Evolutionary conservation across 2,113 vertebrate species (phyloP).

Genomic region (Herpetotheres cachinnans): DNA sequence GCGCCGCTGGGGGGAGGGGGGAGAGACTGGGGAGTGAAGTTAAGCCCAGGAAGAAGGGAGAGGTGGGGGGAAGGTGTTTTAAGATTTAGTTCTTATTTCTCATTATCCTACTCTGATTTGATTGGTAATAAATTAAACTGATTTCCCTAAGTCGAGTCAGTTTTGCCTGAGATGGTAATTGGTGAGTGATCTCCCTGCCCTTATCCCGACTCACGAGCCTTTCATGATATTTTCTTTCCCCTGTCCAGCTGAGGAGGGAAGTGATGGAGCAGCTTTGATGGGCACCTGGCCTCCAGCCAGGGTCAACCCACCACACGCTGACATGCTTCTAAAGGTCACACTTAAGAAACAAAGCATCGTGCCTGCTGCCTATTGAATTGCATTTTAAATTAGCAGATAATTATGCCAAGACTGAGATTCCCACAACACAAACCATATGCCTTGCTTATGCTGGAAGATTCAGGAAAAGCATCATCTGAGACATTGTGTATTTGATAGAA

Average conservation of each 20-base stretch:
- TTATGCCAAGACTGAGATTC: background rate
- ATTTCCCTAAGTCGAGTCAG: background rate
- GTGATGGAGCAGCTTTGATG: background rate
- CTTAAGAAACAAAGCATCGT: background rate
- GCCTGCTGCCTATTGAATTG: background rate
- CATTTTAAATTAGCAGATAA: background rate
- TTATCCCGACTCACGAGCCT: background rate
- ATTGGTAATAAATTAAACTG: background rate
- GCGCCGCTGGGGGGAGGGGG: accelerated
- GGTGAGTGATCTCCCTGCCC: background rate
- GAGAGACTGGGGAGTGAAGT: background rate
- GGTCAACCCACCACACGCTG: background rate
- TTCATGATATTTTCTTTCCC: background rate
- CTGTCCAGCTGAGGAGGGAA: background rate
- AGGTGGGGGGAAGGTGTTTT: background rate
- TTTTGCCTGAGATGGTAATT: background rate
- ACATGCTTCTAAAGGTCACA: background rate
- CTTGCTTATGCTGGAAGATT: background rate
- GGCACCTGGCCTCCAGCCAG: background rate
- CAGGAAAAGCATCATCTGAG: background rate
- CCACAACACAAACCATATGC: background rate
- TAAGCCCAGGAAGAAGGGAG: background rate
- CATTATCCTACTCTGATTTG: background rate
- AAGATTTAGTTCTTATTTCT: background rate
- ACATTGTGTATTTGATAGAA: background rate